Conservation (phyloP, 1,140 invertebrate species). For the Drosophila sulfurigaster region DNA sequence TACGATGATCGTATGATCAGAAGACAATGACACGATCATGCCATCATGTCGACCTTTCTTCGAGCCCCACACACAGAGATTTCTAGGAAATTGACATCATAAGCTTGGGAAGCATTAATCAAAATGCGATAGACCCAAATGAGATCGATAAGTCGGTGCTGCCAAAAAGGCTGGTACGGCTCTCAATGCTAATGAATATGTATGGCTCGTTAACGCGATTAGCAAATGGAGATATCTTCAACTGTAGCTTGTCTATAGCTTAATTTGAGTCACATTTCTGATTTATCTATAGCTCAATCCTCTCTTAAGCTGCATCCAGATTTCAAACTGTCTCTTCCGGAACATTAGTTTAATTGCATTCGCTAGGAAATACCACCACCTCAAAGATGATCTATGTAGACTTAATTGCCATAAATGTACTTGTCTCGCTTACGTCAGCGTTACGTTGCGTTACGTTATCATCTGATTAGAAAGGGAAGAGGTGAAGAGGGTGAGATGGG, state of each 20-base stretch:
- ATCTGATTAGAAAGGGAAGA: background rate
- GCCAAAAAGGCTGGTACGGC: constrained; percentile 12
- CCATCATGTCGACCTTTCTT: constrained; percentile 51
- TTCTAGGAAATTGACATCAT: constrained; percentile 45
- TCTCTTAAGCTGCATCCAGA: constrained; percentile 60
- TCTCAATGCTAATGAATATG: constrained; percentile 35
- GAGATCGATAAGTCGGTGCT: background rate
- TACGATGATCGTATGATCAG: constrained; percentile 47
- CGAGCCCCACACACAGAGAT: background rate
- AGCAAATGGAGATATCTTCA: too few species aligned
- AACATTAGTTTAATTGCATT: constrained; percentile 44
- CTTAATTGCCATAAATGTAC: constrained; percentile 35
- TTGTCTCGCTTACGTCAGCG: constrained; percentile 62
- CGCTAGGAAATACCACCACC: constrained; percentile 56
- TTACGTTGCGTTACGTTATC: constrained; percentile 70
- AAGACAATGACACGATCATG: constrained; percentile 36
- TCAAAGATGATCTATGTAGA: constrained; percentile 4
- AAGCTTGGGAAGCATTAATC: constrained; percentile 16
- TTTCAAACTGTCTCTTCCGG: constrained; percentile 40
- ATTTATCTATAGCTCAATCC: constrained; percentile 22
- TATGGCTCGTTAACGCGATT: constrained; percentile 2
- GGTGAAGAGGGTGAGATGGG: too few species aligned
- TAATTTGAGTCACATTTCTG: too few species aligned
- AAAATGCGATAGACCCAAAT: constrained; percentile 19
- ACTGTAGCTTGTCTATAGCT: too few species aligned